phyloP scores from a whole-genome alignment of 2,888 invertebrate genomes.

The Lydus trimaculatus region DNA sequence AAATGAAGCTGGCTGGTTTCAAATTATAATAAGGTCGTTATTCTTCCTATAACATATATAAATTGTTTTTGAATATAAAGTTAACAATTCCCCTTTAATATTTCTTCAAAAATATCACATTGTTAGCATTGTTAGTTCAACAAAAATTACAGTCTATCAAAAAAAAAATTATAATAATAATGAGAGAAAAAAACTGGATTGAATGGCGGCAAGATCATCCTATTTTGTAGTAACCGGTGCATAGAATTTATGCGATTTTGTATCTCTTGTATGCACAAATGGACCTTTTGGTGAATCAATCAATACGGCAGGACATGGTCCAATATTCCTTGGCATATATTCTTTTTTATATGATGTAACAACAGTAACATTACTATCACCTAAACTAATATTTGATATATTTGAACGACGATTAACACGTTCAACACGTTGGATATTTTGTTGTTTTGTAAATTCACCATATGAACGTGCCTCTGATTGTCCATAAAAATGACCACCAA shows the following conservation, averaged over 20 bases:
- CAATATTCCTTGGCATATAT: constrained; percentile 72
- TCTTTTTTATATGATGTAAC: constrained; percentile 80
- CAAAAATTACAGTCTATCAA: constrained; percentile 34
- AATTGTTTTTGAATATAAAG: constrained; percentile 32
- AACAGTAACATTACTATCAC: constrained; percentile 68
- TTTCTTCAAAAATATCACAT: constrained; percentile 49
- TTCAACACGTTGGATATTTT: constrained; percentile 64
- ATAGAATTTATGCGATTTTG: constrained; percentile 86
- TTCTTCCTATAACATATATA: constrained; percentile 37
- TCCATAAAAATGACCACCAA: constrained; percentile 78
- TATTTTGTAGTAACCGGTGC: constrained; percentile 64
- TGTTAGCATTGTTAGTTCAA: constrained; percentile 47
- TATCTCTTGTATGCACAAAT: constrained; percentile 85
- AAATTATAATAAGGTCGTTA: constrained; percentile 20
- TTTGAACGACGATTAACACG: constrained; percentile 71
- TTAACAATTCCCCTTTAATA: constrained; percentile 30
- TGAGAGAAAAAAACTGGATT: constrained; percentile 13
- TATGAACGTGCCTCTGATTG: constrained; percentile 76
- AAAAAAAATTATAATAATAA: too few species aligned
- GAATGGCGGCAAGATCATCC: constrained; percentile 28
- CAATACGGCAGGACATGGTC: constrained; percentile 82
- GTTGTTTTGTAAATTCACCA: constrained; percentile 68
- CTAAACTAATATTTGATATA: constrained; percentile 78
- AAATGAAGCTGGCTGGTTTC: constrained; percentile 23
- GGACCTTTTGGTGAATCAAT: constrained; percentile 78